Evolutionary conservation across 1,140 invertebrate genomes (phyloP).

Genomic region (Ladona fulva): DNA sequence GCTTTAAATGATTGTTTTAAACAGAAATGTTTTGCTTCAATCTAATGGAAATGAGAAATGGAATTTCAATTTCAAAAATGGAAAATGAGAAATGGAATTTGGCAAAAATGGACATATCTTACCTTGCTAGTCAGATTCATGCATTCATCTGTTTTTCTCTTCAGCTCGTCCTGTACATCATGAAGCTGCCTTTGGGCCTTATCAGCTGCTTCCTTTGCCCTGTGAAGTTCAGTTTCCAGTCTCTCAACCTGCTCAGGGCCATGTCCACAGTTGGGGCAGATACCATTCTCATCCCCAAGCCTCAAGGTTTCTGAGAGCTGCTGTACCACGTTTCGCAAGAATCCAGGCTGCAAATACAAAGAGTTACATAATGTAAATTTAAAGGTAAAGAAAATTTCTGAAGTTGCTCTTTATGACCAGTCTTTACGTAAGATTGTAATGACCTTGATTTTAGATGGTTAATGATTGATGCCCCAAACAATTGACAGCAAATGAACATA

Average conservation of each 20-base stretch:
- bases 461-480: too few relatives aligned
- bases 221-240: constrained; percentile 39
- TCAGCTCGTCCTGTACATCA: constrained; percentile 67
- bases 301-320: background rate
- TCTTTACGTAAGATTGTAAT: too few relatives aligned
- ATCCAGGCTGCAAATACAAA: background rate
- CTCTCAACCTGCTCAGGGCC: constrained; percentile 31
- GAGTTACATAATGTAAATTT: background rate
- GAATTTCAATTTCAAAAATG: too few relatives aligned
- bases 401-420: too few relatives aligned
- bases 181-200: constrained; percentile 60
- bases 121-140: constrained; percentile 72
- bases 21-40: too few relatives aligned
- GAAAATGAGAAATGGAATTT: too few relatives aligned
- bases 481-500: too few relatives aligned
- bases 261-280: background rate
- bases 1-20: too few relatives aligned
- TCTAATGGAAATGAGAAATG: too few relatives aligned
- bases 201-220: constrained; percentile 49
- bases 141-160: constrained; percentile 66
- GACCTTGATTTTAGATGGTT: too few relatives aligned
- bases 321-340: background rate
- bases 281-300: background rate
- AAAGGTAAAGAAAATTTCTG: too few relatives aligned
- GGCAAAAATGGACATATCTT: constrained; percentile 29